Evolutionary conservation across 2,113 vertebrate species (phyloP).

Genomic region (Acanthochromis polyacanthus): DNA sequence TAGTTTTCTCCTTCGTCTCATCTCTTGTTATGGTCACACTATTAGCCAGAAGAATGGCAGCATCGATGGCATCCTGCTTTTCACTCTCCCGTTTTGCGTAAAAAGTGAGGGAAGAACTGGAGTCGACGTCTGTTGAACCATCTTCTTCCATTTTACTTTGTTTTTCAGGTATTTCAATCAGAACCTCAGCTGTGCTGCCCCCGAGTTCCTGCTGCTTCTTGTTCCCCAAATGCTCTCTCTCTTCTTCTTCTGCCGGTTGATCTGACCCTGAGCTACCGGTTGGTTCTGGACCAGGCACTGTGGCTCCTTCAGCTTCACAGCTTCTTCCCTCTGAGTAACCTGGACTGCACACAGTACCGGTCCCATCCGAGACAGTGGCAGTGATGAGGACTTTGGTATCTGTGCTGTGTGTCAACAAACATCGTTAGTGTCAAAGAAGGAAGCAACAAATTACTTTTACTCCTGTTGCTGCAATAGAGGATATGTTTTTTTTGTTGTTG

Average conservation of each 20-base stretch:
- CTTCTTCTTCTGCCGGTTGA: background rate
- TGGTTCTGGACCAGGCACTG: constrained; percentile 7
- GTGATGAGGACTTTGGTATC: constrained; percentile 8
- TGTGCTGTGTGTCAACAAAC: constrained; percentile 47
- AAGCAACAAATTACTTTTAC: constrained; percentile 4
- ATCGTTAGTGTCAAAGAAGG: background rate
- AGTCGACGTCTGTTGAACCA: background rate
- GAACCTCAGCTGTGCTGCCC: background rate
- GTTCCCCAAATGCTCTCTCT: constrained; percentile 1
- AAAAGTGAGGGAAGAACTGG: background rate
- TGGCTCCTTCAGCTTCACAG: background rate
- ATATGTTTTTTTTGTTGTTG: too few relatives aligned
- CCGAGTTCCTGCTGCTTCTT: background rate
- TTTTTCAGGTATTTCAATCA: constrained; percentile 3
- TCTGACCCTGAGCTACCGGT: constrained; percentile 2
- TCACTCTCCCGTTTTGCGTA: constrained; percentile 6
- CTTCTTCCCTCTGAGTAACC: constrained; percentile 17
- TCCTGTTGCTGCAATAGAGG: background rate
- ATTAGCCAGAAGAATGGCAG: background rate
- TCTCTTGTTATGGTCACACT: background rate
- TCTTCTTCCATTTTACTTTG: background rate
- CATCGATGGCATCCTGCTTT: background rate
- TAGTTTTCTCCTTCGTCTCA: background rate
- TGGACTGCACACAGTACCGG: background rate
- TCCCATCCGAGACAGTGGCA: constrained; percentile 10